Base-by-base conservation (phyloP, 2,888 invertebrate species). In the Oscheius myriophilus region DNA sequence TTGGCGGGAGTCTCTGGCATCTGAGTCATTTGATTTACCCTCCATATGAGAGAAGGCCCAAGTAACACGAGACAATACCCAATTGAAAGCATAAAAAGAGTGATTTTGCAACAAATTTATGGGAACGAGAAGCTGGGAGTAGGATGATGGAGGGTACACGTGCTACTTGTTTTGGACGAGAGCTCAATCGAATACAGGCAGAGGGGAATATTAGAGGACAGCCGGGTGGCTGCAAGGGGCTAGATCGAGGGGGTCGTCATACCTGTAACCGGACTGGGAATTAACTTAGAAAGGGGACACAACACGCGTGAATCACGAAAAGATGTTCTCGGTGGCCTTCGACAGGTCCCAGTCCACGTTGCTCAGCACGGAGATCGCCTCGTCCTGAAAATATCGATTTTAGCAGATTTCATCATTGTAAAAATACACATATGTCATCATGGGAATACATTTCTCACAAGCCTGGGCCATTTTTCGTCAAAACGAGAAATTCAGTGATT, bases 311-410 rank as follows among this genome's bases (percentile, higher is more conserved):
- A 61, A 26, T 52, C 66, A 82, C 2, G 80, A 75, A 67, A 84
- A 84, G 25, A 84, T 76, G 59, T 79, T 75, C 39, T 81, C 78
- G 0, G 83, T 84, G 11, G 84, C 79, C 42, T 77, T 76, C 25
- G 72, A 71, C 42, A 82, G 43, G 63, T 84, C 82, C 84, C 84
- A 84, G 43, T 75, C 76, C 67, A 73, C 65, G 72, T 78, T 80
- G 69, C 79, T 76, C 7, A 83, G 72, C 46, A 75, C 75, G 16
- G 78, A 73, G 55, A 86, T 69, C 0, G 82, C 82, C 41, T 76
- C 72, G 25, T 82, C 83, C 82, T 82, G 72, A 18, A 80, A 57
- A 65, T n/a, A 52, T 33, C 16, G 16, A 53, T 25, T 33, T n/a
- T n/a, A n/a, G n/a, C n/a, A n/a, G n/a, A n/a, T 18, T 25, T 18